Evolutionary conservation across 2,888 invertebrate species (phyloP), one percentile per base, ranked within the genome.

Genomic region (Artemia sinica): DNA sequence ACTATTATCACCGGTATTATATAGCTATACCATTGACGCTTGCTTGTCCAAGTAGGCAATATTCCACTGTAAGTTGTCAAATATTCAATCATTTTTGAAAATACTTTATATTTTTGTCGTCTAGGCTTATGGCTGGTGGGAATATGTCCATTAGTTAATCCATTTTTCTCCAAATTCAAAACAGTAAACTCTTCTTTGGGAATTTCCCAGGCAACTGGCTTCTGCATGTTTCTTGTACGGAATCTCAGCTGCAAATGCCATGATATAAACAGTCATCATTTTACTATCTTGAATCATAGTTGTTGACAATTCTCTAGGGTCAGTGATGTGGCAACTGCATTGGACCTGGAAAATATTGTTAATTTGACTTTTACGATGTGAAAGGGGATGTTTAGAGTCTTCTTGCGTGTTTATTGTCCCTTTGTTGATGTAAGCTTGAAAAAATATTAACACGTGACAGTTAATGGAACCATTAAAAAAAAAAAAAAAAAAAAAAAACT

Each of bases 191-290:
- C 58, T 18, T 58, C 18, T 18, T 58, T 58, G 58, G 58, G 58
- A 58, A 58, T 58, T 58, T 58, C 58, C 58, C 58, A 58, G 58
- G 58, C 58, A 18, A 58, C 58, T 58, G 58, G 58, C 58, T 58
- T 58, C 10, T 58, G 58, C 58, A 58, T 58, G 58, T 58, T 58
- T 18, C 58, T 58, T 58, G 58, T 18, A 58, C 58, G 58, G 58
- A 58, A 58, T 58, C 58, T 18, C n/a, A 18, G 58, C 58, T 14
- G 58, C 8, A 18, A 58, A 58, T 58, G 58, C 28, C 28, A 28
- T 28, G 28, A 28, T 28, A 4, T 28, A 28, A 28, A 28, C 28
- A 28, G 28, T 28, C 28, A 28, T 28, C 28, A 4, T 28, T 28
- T 1, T 28, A 28, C 28, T 28, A 28, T 28, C 28, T 28, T 28